These are phyloP conservation scores for Notamacropus eugenii DNA, from an alignment of 2,797 vertebrate species.

Conservation along the genomic window DNA sequence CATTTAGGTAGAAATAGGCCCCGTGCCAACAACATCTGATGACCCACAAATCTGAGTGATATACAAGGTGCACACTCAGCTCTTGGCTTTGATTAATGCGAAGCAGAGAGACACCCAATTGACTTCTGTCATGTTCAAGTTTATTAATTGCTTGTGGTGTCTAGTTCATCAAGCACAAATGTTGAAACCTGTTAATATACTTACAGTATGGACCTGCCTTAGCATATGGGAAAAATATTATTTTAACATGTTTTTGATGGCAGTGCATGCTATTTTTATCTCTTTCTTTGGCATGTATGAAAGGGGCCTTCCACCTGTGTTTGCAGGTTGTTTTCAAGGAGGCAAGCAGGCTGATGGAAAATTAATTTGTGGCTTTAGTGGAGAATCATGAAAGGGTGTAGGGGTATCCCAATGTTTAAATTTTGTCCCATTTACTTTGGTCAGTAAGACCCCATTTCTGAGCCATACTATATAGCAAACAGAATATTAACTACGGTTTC, in stretches of 20 bases:
- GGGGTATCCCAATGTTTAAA: conserved; percentile 42
- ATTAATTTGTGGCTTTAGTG: conserved; percentile 67
- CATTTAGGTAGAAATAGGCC: conserved; percentile 40
- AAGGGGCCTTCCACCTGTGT: conserved; percentile 85
- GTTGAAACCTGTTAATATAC: conserved; percentile 81
- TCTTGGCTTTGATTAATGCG: conserved; percentile 74
- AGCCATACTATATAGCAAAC: conserved; percentile 1
- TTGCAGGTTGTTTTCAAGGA: conserved; percentile 84
- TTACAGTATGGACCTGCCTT: conserved; percentile 79
- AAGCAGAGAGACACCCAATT: conserved; percentile 71
- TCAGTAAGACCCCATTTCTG: conserved; percentile 46
- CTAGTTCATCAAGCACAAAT: conserved; percentile 61
- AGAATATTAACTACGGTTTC: conserved; percentile 38
- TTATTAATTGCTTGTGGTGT: conserved; percentile 80
- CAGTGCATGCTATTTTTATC: conserved; percentile 85
- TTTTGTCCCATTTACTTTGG: conserved; percentile 59
- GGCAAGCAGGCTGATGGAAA: conserved; percentile 76
- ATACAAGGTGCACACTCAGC: conserved; percentile 48
- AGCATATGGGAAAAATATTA: conserved; percentile 86
- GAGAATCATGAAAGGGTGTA: conserved; percentile 58
- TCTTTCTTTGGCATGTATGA: conserved; percentile 81
- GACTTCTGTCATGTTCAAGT: conserved; percentile 62
- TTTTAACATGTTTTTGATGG: conserved; percentile 84
- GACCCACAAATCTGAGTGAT: conserved; percentile 55
- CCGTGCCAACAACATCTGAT: conserved; percentile 72